phyloP scores from a whole-genome alignment of 2,113 vertebrate genomes.

The Sigmodon hispidus region DNA sequence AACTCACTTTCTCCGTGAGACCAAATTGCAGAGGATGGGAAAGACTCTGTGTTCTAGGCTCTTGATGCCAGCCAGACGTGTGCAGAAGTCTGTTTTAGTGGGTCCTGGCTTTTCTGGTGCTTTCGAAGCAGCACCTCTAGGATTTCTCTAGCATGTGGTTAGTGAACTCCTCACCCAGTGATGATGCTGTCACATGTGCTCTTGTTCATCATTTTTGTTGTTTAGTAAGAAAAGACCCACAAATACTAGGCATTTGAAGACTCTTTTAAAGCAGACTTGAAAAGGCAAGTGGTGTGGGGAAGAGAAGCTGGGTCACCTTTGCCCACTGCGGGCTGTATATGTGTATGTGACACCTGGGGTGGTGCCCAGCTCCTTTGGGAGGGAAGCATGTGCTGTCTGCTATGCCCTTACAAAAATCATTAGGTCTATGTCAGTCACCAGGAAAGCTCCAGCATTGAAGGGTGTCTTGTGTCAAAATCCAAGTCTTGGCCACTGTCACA shows the following conservation, averaged over 20 bases:
- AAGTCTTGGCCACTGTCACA: background rate
- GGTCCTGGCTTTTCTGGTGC: background rate
- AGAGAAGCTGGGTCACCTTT: background rate
- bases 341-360: background rate
- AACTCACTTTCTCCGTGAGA: background rate
- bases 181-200: background rate
- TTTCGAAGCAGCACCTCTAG: background rate
- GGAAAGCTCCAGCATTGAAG: background rate
- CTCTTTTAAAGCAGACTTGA: background rate
- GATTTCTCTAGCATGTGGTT: background rate
- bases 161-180: background rate
- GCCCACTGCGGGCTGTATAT: too few species aligned
- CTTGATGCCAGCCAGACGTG: background rate
- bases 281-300: background rate
- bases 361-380: background rate
- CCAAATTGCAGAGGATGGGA: background rate
- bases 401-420: background rate
- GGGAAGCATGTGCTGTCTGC: background rate
- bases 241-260: slow-evolving; percentile 11
- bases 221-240: background rate
- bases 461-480: background rate
- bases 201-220: slow-evolving; percentile 16
- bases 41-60: background rate
- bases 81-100: background rate
- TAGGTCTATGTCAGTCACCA: background rate